These are phyloP conservation scores for Pyrocoelia pectoralis DNA, from an alignment of 2,888 invertebrate genomes.

Conservation along the genomic window DNA sequence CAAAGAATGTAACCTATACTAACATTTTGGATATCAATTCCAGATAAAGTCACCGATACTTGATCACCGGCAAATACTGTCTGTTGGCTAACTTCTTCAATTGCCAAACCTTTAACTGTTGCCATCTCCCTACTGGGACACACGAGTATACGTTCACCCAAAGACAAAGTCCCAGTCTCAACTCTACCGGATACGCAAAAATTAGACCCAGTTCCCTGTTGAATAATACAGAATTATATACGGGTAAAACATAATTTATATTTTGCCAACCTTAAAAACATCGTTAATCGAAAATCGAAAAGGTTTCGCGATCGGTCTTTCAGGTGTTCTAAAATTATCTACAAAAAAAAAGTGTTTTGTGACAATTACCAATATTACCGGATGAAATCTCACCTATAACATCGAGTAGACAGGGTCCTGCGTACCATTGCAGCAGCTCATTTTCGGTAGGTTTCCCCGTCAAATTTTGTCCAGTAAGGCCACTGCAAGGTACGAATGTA, in stretches of 20 bases:
- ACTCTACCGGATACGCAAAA: constrained; percentile 91
- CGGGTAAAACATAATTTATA: too few species aligned
- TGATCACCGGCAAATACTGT: constrained; percentile 95
- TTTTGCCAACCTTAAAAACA: constrained; percentile 93
- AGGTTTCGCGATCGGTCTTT: constrained; percentile 86
- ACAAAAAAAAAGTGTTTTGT: constrained; percentile 44
- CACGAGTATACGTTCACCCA: constrained; percentile 86
- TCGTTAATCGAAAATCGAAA: constrained; percentile 93
- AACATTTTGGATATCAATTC: constrained; percentile 85
- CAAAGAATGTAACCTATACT: constrained; percentile 88
- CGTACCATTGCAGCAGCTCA: constrained; percentile 77
- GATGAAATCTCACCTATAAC: constrained; percentile 74
- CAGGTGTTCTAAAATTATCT: constrained; percentile 87
- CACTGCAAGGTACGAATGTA: constrained; percentile 93
- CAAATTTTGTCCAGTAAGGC: constrained; percentile 94
- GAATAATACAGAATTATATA: constrained; percentile 14
- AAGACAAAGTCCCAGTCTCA: constrained; percentile 87
- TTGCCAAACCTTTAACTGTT: constrained; percentile 76
- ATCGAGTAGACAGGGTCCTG: constrained; percentile 83
- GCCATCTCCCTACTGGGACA: constrained; percentile 86
- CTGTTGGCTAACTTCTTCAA: constrained; percentile 75
- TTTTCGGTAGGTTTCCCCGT: constrained; percentile 71
- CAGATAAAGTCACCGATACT: constrained; percentile 81
- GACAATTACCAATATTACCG: background rate
- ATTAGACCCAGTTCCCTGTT: constrained; percentile 81